These are phyloP conservation scores for Ivindomyrus marchei DNA, from an alignment of 2,113 vertebrate genomes.

Conservation along the genomic window DNA sequence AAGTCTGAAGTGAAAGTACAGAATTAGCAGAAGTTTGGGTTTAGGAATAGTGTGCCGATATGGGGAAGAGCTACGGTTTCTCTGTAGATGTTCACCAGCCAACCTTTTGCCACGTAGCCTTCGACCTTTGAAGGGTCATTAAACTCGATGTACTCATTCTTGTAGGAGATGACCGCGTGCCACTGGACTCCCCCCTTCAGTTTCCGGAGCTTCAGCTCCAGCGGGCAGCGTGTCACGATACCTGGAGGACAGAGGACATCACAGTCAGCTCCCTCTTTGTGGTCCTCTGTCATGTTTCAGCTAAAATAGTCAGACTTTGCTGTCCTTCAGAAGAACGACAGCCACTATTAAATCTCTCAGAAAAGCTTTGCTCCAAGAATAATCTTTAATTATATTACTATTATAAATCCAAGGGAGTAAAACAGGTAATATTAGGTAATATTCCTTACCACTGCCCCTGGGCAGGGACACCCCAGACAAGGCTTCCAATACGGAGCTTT, in stretches of 20 bases:
- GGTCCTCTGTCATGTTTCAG: no score
- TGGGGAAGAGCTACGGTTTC: neutral
- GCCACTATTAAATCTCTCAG: neutral
- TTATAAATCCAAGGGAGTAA: no score
- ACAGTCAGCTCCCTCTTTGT: no score
- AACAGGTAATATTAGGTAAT: no score
- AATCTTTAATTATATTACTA: no score
- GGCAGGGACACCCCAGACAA: slow-evolving; percentile 78
- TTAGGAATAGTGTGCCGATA: neutral
- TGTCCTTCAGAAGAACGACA: neutral
- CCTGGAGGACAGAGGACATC: slow-evolving; percentile 20
- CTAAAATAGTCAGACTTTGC: no score
- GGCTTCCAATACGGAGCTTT: slow-evolving; percentile 82
- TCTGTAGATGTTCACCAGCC: neutral
- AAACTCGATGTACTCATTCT: slow-evolving; percentile 25
- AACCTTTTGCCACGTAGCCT: slow-evolving; percentile 28
- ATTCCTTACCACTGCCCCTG: slow-evolving; percentile 14
- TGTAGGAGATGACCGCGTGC: slow-evolving; percentile 34
- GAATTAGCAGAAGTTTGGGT: neutral
- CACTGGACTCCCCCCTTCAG: slow-evolving; percentile 18
- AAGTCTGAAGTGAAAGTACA: neutral
- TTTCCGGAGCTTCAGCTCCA: slow-evolving; percentile 27
- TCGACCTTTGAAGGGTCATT: slow-evolving; percentile 29
- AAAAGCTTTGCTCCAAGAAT: neutral
- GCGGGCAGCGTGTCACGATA: slow-evolving; percentile 43